These are phyloP conservation scores for Hydroisotoma schaefferi DNA, from an alignment of 2,888 invertebrate genomes.

Conservation along the genomic window DNA sequence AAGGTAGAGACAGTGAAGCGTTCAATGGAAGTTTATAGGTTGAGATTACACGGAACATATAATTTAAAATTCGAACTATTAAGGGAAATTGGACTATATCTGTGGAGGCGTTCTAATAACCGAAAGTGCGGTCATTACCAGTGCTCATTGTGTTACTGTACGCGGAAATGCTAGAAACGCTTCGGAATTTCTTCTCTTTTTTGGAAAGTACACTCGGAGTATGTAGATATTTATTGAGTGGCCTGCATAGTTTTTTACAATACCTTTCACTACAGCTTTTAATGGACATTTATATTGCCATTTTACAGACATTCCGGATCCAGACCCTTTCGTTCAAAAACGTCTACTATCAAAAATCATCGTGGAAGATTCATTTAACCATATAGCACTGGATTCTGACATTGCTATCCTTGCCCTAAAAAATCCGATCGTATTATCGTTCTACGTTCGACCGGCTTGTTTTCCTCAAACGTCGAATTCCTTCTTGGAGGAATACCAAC, in stretches of 20 bases:
- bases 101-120: constrained; percentile 60
- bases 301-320: constrained; percentile 39
- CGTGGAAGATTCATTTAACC: constrained; percentile 46
- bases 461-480: constrained; percentile 47
- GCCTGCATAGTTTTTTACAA: too few species aligned
- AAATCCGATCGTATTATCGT: constrained; percentile 53
- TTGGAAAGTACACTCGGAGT: constrained; percentile 46
- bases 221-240: neutral
- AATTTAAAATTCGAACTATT: neutral
- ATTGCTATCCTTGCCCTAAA: constrained; percentile 57
- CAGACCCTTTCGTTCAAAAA: constrained; percentile 45
- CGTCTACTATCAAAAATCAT: constrained; percentile 40
- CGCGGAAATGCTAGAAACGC: constrained; percentile 40
- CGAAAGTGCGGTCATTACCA: constrained; percentile 53
- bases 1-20: neutral
- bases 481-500: constrained; percentile 46
- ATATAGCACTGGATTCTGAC: constrained; percentile 55
- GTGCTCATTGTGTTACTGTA: constrained; percentile 45
- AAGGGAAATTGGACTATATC: constrained; percentile 42
- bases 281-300: neutral
- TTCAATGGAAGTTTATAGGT: neutral
- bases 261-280: neutral
- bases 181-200: constrained; percentile 35
- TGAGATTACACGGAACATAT: constrained; percentile 1
- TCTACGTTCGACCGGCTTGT: constrained; percentile 57